Percentiles rank a stretch among this genome's conserved stretches.
Conservation (phyloP, 1,140 invertebrate genomes). For the Tetragonula clypearis region DNA sequence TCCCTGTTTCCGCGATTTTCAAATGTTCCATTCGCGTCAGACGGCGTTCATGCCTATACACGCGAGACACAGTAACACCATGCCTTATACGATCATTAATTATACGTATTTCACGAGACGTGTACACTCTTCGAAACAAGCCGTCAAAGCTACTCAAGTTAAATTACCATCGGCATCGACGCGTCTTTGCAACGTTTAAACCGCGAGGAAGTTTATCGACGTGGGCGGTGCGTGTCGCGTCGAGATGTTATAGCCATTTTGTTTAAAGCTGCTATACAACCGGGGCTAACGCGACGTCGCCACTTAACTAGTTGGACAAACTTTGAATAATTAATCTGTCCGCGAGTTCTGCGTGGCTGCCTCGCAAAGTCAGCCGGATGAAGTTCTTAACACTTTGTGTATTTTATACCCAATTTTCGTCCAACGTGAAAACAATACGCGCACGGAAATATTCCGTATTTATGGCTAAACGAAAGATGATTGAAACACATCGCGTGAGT, state of each 20-base stretch:
- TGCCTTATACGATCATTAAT: too few species aligned
- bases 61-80: too few species aligned
- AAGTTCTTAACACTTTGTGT: neutral
- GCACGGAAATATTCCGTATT: too few species aligned
- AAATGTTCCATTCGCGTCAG: too few species aligned
- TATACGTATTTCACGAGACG: too few species aligned
- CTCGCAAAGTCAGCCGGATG: constrained; percentile 14
- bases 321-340: constrained; percentile 40
- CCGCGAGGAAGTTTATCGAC: neutral
- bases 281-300: neutral
- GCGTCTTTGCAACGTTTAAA: neutral
- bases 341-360: constrained; percentile 6
- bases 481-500: too few species aligned
- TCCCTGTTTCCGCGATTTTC: too few species aligned
- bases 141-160: neutral
- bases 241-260: constrained; percentile 4
- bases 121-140: too few species aligned
- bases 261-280: constrained; percentile 18
- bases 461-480: too few species aligned
- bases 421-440: too few species aligned
- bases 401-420: neutral
- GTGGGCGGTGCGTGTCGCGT: neutral
- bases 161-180: neutral
- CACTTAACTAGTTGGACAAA: constrained; percentile 31
- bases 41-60: too few species aligned